Evolutionary conservation across 2,888 invertebrate genomes (phyloP).

Genomic region (Peribatodes rhomboidaria): DNA sequence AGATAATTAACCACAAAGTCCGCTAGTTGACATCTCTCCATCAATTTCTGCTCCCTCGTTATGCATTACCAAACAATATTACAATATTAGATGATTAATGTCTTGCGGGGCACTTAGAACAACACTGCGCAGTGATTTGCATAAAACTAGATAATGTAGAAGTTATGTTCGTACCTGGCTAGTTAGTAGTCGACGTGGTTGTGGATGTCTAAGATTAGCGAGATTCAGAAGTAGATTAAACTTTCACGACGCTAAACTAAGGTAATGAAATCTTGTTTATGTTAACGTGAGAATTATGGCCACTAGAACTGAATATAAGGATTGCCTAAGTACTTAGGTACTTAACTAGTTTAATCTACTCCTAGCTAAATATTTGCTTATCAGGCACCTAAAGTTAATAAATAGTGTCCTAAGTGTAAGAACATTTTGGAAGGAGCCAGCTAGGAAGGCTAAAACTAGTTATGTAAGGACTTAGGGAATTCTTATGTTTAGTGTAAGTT

Average conservation of each 20-base stretch:
- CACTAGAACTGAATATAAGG: too few species aligned
- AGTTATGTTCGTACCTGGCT: slow-evolving; percentile 59
- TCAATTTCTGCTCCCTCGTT: slow-evolving; percentile 76
- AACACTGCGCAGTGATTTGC: slow-evolving; percentile 79
- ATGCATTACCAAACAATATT: slow-evolving; percentile 68
- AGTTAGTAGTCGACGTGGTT: slow-evolving; percentile 32
- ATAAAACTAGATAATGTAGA: slow-evolving; percentile 80
- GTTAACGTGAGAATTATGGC: slow-evolving; percentile 4
- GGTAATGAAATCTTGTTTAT: too few species aligned
- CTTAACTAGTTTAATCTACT: too few species aligned
- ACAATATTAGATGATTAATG: slow-evolving; percentile 84
- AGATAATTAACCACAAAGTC: slow-evolving; percentile 79
- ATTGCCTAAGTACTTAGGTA: too few species aligned
- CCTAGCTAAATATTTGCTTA: too few species aligned
- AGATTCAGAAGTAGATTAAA: slow-evolving; percentile 3
- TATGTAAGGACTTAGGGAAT: too few species aligned
- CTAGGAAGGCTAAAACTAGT: too few species aligned
- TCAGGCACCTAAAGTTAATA: too few species aligned
- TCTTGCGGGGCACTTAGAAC: slow-evolving; percentile 72
- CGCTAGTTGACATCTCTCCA: slow-evolving; percentile 76
- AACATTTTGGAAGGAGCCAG: too few species aligned
- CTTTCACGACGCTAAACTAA: background rate
- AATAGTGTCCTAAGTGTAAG: too few species aligned
- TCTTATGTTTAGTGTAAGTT: too few species aligned
- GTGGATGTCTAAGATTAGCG: slow-evolving; percentile 24